These are phyloP conservation scores for Mormyrus iriodes DNA, from an alignment of 2,113 vertebrate species.

Conservation along the genomic window DNA sequence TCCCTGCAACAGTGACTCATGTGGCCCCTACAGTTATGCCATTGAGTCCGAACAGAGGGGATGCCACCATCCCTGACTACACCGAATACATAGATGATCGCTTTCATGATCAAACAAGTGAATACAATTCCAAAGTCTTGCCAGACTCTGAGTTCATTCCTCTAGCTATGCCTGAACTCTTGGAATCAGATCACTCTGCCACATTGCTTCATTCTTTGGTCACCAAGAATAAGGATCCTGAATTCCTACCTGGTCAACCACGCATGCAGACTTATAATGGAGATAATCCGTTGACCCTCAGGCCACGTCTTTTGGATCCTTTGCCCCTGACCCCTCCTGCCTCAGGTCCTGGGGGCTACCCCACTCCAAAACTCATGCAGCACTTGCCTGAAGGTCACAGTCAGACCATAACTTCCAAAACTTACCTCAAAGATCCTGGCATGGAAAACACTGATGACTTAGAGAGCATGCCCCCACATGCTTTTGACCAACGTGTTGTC, in stretches of 20 bases:
- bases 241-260: not conserved
- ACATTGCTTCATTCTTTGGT: not conserved
- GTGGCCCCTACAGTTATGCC: slow-evolving; percentile 28
- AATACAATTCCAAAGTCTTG: slow-evolving; percentile 46
- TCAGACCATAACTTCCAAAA: not conserved
- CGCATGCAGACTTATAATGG: not conserved
- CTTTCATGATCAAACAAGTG: slow-evolving; percentile 52
- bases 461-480: slow-evolving; percentile 24
- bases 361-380: not conserved
- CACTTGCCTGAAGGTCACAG: not conserved
- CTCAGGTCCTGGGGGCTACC: not conserved
- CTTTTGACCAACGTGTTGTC: slow-evolving; percentile 36
- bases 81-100: slow-evolving; percentile 51
- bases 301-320: not conserved
- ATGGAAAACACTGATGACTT: slow-evolving; percentile 37
- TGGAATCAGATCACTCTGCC: slow-evolving; percentile 20
- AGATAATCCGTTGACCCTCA: slow-evolving; percentile 27
- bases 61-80: slow-evolving; percentile 45
- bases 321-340: not conserved
- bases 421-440: not conserved
- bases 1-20: slow-evolving; percentile 50
- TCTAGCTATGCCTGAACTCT: not conserved
- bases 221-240: not conserved
- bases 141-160: slow-evolving; percentile 41
- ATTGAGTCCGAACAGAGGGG: not conserved